Conservation (phyloP, 2,797 vertebrate genomes). For the Columba guinea region DNA sequence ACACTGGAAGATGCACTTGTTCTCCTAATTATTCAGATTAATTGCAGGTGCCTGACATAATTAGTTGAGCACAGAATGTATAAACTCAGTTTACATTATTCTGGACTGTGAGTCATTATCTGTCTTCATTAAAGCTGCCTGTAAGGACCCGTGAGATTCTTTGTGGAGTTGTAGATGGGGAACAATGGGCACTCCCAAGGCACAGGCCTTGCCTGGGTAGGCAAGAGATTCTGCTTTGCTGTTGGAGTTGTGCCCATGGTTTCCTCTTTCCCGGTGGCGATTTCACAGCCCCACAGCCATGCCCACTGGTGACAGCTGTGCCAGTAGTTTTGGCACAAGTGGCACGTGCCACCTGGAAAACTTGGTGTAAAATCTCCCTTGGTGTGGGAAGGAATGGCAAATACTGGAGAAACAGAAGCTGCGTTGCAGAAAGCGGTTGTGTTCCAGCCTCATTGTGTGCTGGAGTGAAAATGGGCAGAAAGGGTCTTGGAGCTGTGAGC, state of each 20-base stretch:
- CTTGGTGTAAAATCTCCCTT: background rate
- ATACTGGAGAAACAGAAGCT: background rate
- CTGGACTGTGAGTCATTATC: background rate
- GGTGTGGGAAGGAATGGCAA: background rate
- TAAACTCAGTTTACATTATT: background rate
- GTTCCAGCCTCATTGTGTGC: fast-evolving
- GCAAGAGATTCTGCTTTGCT: background rate
- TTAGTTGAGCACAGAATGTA: background rate
- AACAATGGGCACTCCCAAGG: background rate
- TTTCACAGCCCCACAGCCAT: background rate
- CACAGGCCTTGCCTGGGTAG: background rate
- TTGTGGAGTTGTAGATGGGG: background rate
- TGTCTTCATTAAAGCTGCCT: background rate
- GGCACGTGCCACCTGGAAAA: background rate
- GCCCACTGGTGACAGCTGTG: background rate
- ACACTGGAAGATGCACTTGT: background rate
- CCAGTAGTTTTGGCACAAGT: background rate
- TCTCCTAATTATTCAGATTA: background rate
- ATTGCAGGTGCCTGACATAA: background rate
- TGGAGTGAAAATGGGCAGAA: background rate
- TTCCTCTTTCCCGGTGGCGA: background rate
- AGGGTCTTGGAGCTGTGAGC: background rate
- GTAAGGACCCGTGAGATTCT: background rate
- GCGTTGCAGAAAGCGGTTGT: background rate
- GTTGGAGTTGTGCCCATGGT: background rate